A percentile compares a stretch with the other conserved stretches of the same genome.
These are phyloP conservation scores for Malurus melanocephalus DNA, from an alignment of 2,113 vertebrate genomes.

Conservation along the genomic window DNA sequence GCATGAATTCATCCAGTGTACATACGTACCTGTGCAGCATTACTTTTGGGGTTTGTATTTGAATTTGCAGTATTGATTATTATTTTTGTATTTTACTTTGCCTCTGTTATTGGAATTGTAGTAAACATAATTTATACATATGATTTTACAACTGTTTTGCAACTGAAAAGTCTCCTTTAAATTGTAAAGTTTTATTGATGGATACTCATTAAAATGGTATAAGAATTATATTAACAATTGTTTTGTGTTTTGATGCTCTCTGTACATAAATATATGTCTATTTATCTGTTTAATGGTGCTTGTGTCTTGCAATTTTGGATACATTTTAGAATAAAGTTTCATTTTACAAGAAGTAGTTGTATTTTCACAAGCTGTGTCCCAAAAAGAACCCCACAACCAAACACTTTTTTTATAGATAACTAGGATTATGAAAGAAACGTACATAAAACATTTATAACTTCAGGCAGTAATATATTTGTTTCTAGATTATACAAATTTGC, in stretches of 20 bases:
- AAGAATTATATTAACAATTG: conserved; percentile 70
- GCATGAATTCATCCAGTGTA: conserved; percentile 65
- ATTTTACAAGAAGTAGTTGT: conserved; percentile 66
- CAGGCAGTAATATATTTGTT: neutral
- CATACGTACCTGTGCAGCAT: conserved; percentile 57
- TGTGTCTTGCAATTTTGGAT: conserved; percentile 68
- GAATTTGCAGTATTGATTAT: conserved; percentile 68
- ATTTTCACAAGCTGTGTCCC: conserved; percentile 44
- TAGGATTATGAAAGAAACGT: neutral
- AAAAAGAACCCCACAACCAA: neutral
- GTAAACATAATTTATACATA: conserved; percentile 68
- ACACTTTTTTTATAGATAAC: neutral
- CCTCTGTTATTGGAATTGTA: conserved; percentile 66
- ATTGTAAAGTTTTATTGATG: conserved; percentile 68
- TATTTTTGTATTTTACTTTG: conserved; percentile 72
- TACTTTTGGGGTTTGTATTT: conserved; percentile 69
- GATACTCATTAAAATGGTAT: conserved; percentile 69
- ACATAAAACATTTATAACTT: neutral
- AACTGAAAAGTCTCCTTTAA: conserved; percentile 68
- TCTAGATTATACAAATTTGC: neutral
- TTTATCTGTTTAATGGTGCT: conserved; percentile 66
- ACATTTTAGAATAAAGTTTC: conserved; percentile 73
- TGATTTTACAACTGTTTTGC: conserved; percentile 69
- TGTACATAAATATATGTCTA: conserved; percentile 65
- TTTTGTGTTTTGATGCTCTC: conserved; percentile 65